phyloP scores from a whole-genome alignment of 2,797 vertebrate genomes.

The Carapus acus region DNA sequence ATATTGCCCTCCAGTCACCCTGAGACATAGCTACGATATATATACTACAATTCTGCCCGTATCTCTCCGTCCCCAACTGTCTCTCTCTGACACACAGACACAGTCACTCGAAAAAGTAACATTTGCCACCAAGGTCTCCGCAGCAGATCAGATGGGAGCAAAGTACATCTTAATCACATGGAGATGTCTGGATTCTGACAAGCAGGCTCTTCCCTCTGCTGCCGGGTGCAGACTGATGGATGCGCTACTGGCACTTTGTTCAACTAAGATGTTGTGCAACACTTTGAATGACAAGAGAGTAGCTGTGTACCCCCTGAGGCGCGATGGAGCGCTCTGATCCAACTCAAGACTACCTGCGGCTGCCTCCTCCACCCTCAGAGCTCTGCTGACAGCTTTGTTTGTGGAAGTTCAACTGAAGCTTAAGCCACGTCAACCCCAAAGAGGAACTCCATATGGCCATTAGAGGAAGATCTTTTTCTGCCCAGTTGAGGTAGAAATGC shows the following conservation, averaged over 20 bases:
- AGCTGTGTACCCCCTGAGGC: constrained; percentile 37
- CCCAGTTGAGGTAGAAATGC: no score
- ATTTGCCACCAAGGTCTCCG: constrained; percentile 24
- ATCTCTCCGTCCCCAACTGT: constrained; percentile 22
- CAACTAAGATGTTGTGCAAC: constrained; percentile 40
- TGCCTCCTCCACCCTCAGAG: constrained; percentile 24
- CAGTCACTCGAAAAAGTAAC: constrained; percentile 5
- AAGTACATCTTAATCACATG: constrained; percentile 27
- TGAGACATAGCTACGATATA: constrained; percentile 28
- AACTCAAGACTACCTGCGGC: constrained; percentile 26
- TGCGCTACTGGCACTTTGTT: constrained; percentile 42
- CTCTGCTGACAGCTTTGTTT: constrained; percentile 17
- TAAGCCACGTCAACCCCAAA: neutral
- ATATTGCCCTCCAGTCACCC: constrained; percentile 23
- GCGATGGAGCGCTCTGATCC: constrained; percentile 24
- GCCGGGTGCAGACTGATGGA: constrained; percentile 35
- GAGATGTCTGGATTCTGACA: constrained; percentile 44
- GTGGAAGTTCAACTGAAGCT: constrained; percentile 17
- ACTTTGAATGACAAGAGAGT: constrained; percentile 36
- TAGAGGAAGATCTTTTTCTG: neutral
- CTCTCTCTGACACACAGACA: neutral
- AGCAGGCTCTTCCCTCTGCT: constrained; percentile 25
- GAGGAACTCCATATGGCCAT: neutral
- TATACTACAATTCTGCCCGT: constrained; percentile 16
- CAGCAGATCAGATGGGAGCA: constrained; percentile 21